Conservation (phyloP, 2,113 vertebrate species). For the Falcunculus frontatus region DNA sequence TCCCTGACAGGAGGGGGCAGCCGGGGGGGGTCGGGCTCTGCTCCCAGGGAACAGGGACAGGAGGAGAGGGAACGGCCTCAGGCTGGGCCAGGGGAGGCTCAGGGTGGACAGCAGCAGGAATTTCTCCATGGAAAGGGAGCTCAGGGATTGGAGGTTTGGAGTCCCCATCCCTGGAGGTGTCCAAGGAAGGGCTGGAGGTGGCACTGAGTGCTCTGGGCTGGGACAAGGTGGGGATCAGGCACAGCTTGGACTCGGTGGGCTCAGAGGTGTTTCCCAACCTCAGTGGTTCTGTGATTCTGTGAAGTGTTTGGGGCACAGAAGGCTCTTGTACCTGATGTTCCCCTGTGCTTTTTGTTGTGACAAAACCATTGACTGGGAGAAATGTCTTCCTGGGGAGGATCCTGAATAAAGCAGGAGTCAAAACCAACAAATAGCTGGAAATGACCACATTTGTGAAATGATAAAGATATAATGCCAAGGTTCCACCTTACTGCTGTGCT, state of each 20-base stretch:
- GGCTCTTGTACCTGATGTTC: neutral
- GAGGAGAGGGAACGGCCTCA: neutral
- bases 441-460: neutral
- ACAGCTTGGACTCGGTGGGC: accelerated
- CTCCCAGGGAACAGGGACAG: neutral
- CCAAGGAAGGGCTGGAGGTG: accelerated
- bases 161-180: neutral
- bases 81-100: neutral
- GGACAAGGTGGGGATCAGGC: accelerated
- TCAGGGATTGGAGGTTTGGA: accelerated
- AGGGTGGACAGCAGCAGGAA: neutral
- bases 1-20: too few relatives aligned
- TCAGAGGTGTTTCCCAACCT: neutral
- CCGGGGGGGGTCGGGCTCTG: neutral
- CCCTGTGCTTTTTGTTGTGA: neutral
- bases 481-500: neutral
- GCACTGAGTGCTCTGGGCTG: neutral
- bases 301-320: neutral
- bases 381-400: neutral
- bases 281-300: neutral
- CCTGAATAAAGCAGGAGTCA: neutral
- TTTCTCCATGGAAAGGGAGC: neutral
- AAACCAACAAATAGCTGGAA: neutral
- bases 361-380: neutral
- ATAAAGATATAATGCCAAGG: accelerated